Evolutionary conservation across 1,140 invertebrate species (phyloP).

Genomic region (Drosophila albomicans): DNA sequence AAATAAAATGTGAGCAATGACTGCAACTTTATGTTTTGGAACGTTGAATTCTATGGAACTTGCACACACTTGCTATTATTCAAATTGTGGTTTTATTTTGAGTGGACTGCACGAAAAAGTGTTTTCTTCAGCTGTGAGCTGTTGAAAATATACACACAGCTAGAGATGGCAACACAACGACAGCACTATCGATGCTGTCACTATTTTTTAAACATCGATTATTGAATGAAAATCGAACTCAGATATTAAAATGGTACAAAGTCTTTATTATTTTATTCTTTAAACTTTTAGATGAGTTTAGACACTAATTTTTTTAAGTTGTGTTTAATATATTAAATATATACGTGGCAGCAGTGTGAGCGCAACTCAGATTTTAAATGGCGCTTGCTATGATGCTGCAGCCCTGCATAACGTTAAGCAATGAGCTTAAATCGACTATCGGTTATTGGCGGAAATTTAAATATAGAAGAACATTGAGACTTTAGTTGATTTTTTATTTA

Average conservation of each 20-base stretch:
- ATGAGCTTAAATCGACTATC: not conserved
- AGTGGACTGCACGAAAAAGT: conserved; percentile 35
- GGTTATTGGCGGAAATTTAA: not conserved
- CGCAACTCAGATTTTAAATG: no score
- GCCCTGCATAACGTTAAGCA: conserved; percentile 4
- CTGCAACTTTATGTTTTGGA: not conserved
- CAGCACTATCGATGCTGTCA: no score
- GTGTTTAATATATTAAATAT: no score
- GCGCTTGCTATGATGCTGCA: not conserved
- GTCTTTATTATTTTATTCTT: no score
- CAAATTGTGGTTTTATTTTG: conserved; percentile 23
- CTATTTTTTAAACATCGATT: no score
- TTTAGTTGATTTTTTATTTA: conserved; percentile 20
- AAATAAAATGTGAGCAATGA: not conserved
- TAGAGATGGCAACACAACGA: no score
- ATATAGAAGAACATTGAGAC: not conserved
- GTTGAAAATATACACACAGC: conserved; percentile 37
- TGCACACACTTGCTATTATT: conserved; percentile 9
- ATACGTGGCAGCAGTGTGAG: no score
- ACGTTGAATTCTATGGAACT: not conserved
- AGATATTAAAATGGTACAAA: no score
- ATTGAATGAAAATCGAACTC: no score
- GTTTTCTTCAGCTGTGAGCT: conserved; percentile 46
- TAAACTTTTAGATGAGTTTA: no score
- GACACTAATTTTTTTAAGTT: no score